Conservation (phyloP, 2,888 invertebrate species). For the Lypha dubia region DNA sequence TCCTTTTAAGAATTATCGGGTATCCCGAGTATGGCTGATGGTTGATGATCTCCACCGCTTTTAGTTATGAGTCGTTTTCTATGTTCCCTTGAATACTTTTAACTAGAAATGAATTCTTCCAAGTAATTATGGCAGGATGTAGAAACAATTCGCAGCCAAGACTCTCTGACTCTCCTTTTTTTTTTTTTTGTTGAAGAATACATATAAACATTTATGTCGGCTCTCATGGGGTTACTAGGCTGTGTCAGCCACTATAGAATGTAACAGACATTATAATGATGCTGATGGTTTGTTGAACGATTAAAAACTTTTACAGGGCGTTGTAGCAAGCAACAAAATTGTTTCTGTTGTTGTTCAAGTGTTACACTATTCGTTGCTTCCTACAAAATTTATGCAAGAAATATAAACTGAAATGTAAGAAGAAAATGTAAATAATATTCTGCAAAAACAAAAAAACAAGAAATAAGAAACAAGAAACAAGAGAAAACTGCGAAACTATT, state of each 20-base stretch:
- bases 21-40: too few species aligned
- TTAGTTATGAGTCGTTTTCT: too few species aligned
- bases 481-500: conserved; percentile 1
- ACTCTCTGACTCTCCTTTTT: too few species aligned
- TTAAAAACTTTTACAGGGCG: conserved; percentile 36
- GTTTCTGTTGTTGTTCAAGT: not conserved
- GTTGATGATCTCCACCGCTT: too few species aligned
- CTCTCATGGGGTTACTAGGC: not conserved
- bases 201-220: not conserved
- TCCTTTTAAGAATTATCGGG: too few species aligned
- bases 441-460: too few species aligned
- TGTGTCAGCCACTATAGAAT: not conserved
- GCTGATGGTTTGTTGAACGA: conserved; percentile 1
- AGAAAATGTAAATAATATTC: not conserved
- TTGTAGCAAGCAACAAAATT: conserved; percentile 13
- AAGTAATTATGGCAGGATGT: too few species aligned
- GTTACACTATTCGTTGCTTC: too few species aligned
- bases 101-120: too few species aligned
- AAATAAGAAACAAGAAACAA: not conserved
- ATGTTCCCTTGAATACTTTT: too few species aligned
- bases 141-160: too few species aligned
- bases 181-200: too few species aligned
- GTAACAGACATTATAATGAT: conserved; percentile 12
- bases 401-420: not conserved
- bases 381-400: conserved; percentile 22